Base-by-base conservation (phyloP, 1,140 invertebrate species). In the Tyrophagus putrescentiae region DNA sequence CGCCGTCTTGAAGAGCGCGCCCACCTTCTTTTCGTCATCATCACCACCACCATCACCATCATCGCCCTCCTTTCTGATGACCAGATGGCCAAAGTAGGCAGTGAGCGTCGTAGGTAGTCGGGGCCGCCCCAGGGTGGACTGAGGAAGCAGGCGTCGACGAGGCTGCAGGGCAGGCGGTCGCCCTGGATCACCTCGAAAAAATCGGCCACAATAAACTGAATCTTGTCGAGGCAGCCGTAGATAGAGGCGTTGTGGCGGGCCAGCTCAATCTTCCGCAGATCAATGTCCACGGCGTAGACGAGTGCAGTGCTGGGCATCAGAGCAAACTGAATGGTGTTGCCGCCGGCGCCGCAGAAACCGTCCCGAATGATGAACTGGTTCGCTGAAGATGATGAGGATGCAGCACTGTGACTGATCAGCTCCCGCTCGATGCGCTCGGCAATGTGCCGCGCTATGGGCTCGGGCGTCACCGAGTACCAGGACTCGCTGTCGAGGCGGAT, bases 401-500 rank as follows among this genome's bases (percentile, higher is more conserved):
- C n/a, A n/a, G n/a, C n/a, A n/a, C n/a, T n/a, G n/a, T n/a, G n/a
- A n/a, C n/a, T n/a, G 0, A 16, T 1, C 9, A 70, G 71, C 33
- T 82, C 62, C 34, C 75, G 71, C 64, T 81, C 82, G 58, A 85
- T 73, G 45, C 76, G 78, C 62, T 83, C 75, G 0, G 95, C 93
- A 64, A 93, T 85, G 70, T 98, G 85, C 56, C 79, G 75, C 25
- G 92, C 93, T 56, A 98, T 85, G 69, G 82, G 80, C 76, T 99
- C 95, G 0, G 94, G 94, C 0, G 95, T 98, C 1, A 98, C 94
- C 7, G 92, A 97, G 76, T 91, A 99, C 95, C 96, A 99, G 67
- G 89, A 91, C 73, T 96, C 92, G 48, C 75, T 70, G 75, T 95
- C 90, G 54, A 97, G 66, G 67, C 80, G 80, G 42, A 96, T 87